Evolutionary conservation across 2,113 vertebrate species (phyloP).

Genomic region (Esox niger): DNA sequence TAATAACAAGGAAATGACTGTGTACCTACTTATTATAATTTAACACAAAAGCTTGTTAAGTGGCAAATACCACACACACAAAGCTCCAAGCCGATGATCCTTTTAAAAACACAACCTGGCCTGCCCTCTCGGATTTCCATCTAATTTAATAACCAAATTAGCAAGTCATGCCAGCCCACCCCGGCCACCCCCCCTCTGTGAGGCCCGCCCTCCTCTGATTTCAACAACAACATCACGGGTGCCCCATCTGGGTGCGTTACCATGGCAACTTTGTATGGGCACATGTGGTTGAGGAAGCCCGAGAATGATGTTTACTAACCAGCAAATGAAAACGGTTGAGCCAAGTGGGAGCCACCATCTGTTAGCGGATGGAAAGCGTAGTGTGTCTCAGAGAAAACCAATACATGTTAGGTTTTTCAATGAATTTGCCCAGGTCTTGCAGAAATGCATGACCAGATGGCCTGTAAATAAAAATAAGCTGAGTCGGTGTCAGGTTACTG

Average conservation of each 20-base stretch:
- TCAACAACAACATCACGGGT: slow-evolving; percentile 40
- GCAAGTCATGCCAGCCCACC: slow-evolving; percentile 27
- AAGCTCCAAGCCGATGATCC: slow-evolving; percentile 60
- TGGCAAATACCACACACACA: slow-evolving; percentile 26
- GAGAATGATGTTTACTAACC: slow-evolving; percentile 64
- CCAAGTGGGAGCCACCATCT: slow-evolving; percentile 57
- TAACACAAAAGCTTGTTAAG: slow-evolving; percentile 16
- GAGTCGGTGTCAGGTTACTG: too few species aligned
- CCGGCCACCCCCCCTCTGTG: not conserved
- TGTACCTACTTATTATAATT: not conserved
- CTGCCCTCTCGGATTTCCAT: slow-evolving; percentile 63
- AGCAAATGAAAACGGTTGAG: slow-evolving; percentile 52
- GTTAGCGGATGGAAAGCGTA: slow-evolving; percentile 40
- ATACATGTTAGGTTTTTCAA: too few species aligned
- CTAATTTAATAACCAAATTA: slow-evolving; percentile 51
- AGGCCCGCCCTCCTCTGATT: slow-evolving; percentile 36
- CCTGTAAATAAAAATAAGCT: too few species aligned
- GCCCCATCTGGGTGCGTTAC: slow-evolving; percentile 26
- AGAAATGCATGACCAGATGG: too few species aligned
- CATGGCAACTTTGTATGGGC: slow-evolving; percentile 40
- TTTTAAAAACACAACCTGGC: slow-evolving; percentile 63
- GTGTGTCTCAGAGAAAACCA: too few species aligned
- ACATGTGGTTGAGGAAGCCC: slow-evolving; percentile 39
- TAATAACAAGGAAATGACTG: too few species aligned
- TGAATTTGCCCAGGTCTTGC: too few species aligned